Evolutionary conservation across 1,140 invertebrate genomes (phyloP), one percentile per base, ranked within the genome.

Genomic region (Episyrphus balteatus): DNA sequence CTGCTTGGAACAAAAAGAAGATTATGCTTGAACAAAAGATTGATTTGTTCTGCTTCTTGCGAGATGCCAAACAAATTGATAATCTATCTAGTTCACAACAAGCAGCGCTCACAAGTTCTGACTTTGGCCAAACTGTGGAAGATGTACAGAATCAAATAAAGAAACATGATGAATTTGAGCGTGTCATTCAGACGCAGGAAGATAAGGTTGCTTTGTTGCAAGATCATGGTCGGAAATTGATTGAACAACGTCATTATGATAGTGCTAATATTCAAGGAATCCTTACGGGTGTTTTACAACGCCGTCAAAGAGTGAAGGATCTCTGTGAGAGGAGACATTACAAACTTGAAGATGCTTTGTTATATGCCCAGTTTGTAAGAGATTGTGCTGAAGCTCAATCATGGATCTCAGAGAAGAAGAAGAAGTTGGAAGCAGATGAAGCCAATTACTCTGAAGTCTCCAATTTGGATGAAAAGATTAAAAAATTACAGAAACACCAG

Each of bases 401-500:
- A 9, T 98, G 93, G 94, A 91, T 98, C 49, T 85, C 82, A 38
- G 93, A 97, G 61, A 97, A 95, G 67, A 79, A 86, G 51, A 94
- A 90, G 64, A 88, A 90, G 62, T 69, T 94, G 5, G 81, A 88
- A 55, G 78, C 82, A 0, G 86, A 90, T 62, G 70, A 73, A 13
- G 71, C 75, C 60, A 57, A 78, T 52, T 72, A 77, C 53, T 79
- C 78, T 0, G 83, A 88, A 62, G 82, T 84, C 6, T 82, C 76
- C 11, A 84, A 77, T 62, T 68, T 91, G 5, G 86, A 90, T 57
- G 86, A 89, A 47, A 91, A 91, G 65, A 88, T 98, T 59, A 95
- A 94, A 71, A 91, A 92, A 61, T 72, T 98, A n/a, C 91, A 98
- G 69, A 96, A 96, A 66, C 92, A 98, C 69, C 94, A 98, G 72